Percentiles rank a stretch among this genome's conserved stretches.
These are phyloP conservation scores for Polyommatus icarus DNA, from an alignment of 2,888 invertebrate genomes.

Conservation along the genomic window DNA sequence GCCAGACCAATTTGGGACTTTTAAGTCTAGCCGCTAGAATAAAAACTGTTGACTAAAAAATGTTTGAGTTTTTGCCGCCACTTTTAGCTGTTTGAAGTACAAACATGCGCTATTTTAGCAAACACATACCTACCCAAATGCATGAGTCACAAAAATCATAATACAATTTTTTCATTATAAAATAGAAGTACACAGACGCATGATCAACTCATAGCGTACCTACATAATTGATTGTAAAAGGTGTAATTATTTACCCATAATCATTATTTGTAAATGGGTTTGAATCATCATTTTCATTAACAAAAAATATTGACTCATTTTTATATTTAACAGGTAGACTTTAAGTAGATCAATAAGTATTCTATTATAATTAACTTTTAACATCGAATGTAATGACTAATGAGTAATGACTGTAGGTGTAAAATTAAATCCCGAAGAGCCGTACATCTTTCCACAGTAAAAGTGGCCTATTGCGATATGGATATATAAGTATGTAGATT, in stretches of 20 bases:
- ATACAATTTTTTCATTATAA: background rate
- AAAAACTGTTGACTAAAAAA: background rate
- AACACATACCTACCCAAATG: background rate
- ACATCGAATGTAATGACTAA: too few relatives aligned
- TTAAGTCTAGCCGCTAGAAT: background rate
- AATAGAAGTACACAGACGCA: background rate
- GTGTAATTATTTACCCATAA: background rate
- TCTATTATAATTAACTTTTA: background rate
- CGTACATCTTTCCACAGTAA: too few relatives aligned
- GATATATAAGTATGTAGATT: too few relatives aligned
- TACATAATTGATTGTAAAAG: background rate
- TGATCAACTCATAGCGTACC: background rate
- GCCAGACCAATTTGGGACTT: background rate
- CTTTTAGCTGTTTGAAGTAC: background rate
- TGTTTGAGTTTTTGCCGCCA: background rate
- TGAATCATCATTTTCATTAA: background rate
- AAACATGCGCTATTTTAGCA: background rate
- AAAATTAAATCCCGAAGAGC: too few relatives aligned
- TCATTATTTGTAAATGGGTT: background rate
- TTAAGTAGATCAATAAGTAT: background rate
- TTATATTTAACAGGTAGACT: background rate
- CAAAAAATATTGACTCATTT: conserved; percentile 10
- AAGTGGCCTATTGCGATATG: too few relatives aligned
- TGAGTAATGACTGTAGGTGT: too few relatives aligned
- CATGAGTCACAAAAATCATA: background rate